Conservation (phyloP, 2,113 vertebrate genomes). For the Tyrannus savana region DNA sequence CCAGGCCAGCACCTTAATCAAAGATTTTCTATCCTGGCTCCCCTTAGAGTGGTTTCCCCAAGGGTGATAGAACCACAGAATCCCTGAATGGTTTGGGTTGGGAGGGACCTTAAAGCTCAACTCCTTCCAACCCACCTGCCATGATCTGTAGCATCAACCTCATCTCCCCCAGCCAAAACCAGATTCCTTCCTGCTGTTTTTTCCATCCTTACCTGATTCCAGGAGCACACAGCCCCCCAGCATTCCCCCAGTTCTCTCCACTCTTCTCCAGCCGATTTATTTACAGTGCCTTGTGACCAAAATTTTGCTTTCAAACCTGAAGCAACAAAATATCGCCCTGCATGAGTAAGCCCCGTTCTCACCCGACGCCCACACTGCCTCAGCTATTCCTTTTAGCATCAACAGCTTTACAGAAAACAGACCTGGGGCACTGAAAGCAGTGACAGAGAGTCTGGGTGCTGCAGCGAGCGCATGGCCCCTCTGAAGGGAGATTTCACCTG, state of each 20-base stretch:
- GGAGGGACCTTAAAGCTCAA: background rate
- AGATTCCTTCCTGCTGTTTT: background rate
- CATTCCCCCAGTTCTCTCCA: background rate
- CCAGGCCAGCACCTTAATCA: accelerated
- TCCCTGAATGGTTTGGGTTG: background rate
- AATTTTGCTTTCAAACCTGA: background rate
- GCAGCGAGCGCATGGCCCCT: accelerated
- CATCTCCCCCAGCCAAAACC: accelerated
- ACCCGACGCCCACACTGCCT: conserved; percentile 24
- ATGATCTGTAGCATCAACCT: accelerated
- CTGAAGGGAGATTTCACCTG: background rate
- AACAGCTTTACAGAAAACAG: conserved; percentile 49
- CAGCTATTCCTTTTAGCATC: conserved; percentile 15
- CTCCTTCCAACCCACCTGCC: background rate
- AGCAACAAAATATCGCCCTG: background rate
- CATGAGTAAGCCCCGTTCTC: conserved; percentile 17
- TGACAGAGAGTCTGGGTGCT: background rate
- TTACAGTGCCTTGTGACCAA: accelerated
- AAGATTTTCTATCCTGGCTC: background rate
- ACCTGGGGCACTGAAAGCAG: background rate
- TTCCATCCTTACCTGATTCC: background rate
- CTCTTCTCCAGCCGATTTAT: background rate
- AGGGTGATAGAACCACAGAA: background rate
- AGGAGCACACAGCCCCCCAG: background rate
- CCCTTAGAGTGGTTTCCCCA: background rate